Evolutionary conservation across 2,113 vertebrate species (phyloP), one percentile per base, ranked within the genome.

Genomic region (Epinephelus moara): DNA sequence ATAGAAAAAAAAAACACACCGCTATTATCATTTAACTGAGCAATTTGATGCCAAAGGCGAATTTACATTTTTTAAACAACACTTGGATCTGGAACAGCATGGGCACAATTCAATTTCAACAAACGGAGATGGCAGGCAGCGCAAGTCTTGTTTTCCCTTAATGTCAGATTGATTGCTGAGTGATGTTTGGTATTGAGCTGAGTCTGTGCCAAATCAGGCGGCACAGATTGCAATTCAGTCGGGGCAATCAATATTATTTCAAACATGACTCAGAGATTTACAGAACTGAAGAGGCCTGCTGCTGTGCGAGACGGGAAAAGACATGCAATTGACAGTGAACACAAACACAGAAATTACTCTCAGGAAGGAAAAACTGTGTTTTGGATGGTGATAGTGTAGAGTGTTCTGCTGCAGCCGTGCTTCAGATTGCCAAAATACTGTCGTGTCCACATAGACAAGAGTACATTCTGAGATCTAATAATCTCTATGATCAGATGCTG

Each of bases 121-220:
- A 85, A 86, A 79, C 7, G 19, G 63, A 78, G 76, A 87, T 57
- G 49, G 70, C 27, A 25, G 60, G 56, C 45, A 37, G 50, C 13
- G 68, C 78, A 53, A 30, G 68, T 61, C 72, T 78, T 70, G 55
- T 79, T 85, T 86, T 62, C 37, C 30, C 57, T 64, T 84, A 77
- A 73, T 85, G 59, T 61, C 52, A 70, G 69, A 84, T 21, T 89
- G 84, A 89, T 88, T 83, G 76, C 81, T 75, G 72, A 83, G 70
- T 89, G 88, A 91, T 85, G 68, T 73, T 84, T 4, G 5, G 75
- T 72, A 75, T 53, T 78, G 52, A 91, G 73, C 52, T 3, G 73
- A 55, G 74, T 63, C 75, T 63, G 61, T 45, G 75, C 71, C 77
- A 75, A 88, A 81, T 88, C 83, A 84, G 81, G 55, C 55, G 0